Conservation (phyloP, 2,888 invertebrate species). For the Platynereis dumerilii region DNA sequence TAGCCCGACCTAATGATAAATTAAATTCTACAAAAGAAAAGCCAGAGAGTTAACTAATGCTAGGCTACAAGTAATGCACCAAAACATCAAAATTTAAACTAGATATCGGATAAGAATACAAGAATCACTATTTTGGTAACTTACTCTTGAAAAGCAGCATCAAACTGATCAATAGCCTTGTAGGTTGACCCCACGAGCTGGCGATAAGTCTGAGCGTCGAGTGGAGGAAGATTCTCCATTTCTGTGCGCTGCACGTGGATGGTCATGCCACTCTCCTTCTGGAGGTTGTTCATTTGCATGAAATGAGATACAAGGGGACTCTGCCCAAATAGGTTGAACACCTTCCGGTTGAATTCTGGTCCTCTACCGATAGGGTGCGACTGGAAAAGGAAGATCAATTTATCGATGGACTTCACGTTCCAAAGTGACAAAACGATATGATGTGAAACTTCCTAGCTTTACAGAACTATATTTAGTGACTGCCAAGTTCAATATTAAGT, state of each 20-base stretch:
- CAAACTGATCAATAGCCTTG: slow-evolving; percentile 47
- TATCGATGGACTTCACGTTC: no score
- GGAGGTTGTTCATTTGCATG: slow-evolving; percentile 49
- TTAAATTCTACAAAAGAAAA: no score
- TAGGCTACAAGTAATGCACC: no score
- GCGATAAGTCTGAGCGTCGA: slow-evolving; percentile 55
- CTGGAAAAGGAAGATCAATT: slow-evolving; percentile 25
- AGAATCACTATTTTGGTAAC: slow-evolving; percentile 30
- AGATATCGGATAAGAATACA: no score
- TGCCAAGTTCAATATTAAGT: no score
- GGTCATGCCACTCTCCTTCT: slow-evolving; percentile 45
- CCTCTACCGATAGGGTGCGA: slow-evolving; percentile 59
- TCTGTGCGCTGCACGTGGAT: slow-evolving; percentile 53
- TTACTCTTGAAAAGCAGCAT: slow-evolving; percentile 52
- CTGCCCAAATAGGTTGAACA: slow-evolving; percentile 54
- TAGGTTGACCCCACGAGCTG: slow-evolving; percentile 53
- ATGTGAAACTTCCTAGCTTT: no score
- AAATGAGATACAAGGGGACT: slow-evolving; percentile 61
- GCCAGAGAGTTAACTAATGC: no score
- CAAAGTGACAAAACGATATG: no score
- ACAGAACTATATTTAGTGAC: no score
- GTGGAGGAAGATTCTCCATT: slow-evolving; percentile 52
- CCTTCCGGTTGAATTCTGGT: slow-evolving; percentile 47
- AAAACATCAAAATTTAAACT: no score
- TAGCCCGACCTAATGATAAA: not conserved